Evolutionary conservation across 2,888 invertebrate species (phyloP).

Genomic region (Orchesella flavescens): DNA sequence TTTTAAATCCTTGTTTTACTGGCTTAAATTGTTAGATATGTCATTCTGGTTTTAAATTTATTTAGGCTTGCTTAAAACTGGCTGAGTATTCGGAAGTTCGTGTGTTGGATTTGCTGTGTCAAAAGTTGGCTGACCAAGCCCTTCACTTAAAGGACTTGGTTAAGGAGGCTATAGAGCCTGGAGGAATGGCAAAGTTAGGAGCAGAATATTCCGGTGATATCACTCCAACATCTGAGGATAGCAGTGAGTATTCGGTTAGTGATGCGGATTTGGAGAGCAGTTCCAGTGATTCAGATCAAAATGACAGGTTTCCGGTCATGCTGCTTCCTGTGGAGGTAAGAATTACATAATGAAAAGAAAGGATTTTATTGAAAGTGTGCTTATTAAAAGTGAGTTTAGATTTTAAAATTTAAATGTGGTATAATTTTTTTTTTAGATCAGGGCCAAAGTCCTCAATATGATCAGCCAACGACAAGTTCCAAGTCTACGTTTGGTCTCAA

Average conservation of each 20-base stretch:
- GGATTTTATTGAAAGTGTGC: background rate
- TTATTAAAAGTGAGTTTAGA: background rate
- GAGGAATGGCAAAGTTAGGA: conserved; percentile 47
- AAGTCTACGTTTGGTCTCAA: conserved; percentile 57
- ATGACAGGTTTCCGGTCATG: conserved; percentile 59
- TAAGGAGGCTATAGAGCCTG: conserved; percentile 57
- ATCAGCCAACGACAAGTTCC: conserved; percentile 62
- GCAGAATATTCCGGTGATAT: conserved; percentile 36
- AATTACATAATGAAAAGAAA: background rate
- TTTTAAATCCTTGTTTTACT: too few relatives aligned
- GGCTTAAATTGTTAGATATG: too few relatives aligned
- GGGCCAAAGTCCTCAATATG: conserved; percentile 67
- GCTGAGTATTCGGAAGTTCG: conserved; percentile 60
- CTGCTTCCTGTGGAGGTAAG: conserved; percentile 63
- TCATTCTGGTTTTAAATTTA: background rate
- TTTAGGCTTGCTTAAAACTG: conserved; percentile 46
- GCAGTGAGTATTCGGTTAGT: conserved; percentile 29
- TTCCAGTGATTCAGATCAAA: conserved; percentile 16
- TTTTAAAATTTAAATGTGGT: background rate
- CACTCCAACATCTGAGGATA: conserved; percentile 43
- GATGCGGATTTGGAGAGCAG: conserved; percentile 4
- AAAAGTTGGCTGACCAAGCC: conserved; percentile 66
- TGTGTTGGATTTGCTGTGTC: conserved; percentile 66
- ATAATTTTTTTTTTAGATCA: conserved; percentile 45
- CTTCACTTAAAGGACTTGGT: conserved; percentile 64